phyloP scores from a whole-genome alignment of 2,888 invertebrate species.

The Xestoiulus laeticollis region DNA sequence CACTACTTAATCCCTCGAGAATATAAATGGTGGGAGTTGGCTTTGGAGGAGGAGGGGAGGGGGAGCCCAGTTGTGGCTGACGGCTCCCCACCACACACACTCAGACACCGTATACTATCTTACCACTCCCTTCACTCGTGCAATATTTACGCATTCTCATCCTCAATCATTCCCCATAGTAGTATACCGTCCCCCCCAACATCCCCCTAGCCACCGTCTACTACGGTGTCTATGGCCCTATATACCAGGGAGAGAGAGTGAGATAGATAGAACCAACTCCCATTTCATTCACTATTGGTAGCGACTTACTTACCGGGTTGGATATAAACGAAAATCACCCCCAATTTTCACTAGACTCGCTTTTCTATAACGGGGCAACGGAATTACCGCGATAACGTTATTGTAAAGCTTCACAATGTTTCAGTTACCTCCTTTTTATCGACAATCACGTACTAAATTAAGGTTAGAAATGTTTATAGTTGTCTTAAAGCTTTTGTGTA shows the following conservation, averaged over 20 bases:
- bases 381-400: conserved; percentile 52
- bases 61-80: background rate
- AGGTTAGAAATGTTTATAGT: conserved; percentile 52
- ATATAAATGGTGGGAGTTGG: conserved; percentile 49
- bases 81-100: conserved; percentile 25
- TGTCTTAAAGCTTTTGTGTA: conserved; percentile 51
- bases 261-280: background rate
- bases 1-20: conserved; percentile 47
- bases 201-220: background rate
- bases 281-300: conserved; percentile 40
- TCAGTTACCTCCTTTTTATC: conserved; percentile 48
- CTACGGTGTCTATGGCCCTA: background rate
- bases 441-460: conserved; percentile 53
- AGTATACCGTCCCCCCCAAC: background rate
- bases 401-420: conserved; percentile 46
- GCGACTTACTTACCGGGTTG: conserved; percentile 31
- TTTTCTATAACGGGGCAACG: background rate
- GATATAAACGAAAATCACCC: conserved; percentile 25
- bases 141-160: conserved; percentile 41
- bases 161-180: conserved; percentile 8
- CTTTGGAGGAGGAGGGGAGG: background rate
- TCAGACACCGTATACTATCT: conserved; percentile 2
- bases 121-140: conserved; percentile 39
- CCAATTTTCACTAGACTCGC: conserved; percentile 31
- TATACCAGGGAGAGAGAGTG: background rate